Evolutionary conservation across 2,113 vertebrate genomes (phyloP).

Genomic region (Cryptomyrus ogoouensis): DNA sequence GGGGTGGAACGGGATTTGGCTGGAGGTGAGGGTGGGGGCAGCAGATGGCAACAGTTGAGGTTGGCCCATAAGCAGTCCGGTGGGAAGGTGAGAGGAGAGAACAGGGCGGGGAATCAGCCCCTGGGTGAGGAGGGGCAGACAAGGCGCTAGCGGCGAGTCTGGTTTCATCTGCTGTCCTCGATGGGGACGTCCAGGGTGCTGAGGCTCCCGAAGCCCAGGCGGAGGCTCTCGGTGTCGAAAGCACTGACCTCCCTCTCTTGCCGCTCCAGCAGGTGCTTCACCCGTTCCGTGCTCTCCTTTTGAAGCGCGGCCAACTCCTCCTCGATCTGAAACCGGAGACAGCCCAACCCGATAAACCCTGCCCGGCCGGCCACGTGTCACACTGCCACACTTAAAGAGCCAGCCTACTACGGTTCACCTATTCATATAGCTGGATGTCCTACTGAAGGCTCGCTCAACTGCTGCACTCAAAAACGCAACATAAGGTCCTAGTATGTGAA

Average conservation of each 20-base stretch:
- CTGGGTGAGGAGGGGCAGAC: conserved; percentile 33
- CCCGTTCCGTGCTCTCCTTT: conserved; percentile 95
- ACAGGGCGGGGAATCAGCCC: conserved; percentile 39
- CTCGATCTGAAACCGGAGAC: conserved; percentile 72
- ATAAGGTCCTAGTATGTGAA: not conserved
- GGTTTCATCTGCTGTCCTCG: conserved; percentile 97
- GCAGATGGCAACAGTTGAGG: conserved; percentile 66
- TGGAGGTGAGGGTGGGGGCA: conserved; percentile 26
- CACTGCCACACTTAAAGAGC: not conserved
- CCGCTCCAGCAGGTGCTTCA: conserved; percentile 89
- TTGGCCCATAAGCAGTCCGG: conserved; percentile 82
- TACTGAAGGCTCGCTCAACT: not conserved
- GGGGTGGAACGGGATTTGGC: not conserved
- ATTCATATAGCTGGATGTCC: not conserved
- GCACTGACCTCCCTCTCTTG: conserved; percentile 89
- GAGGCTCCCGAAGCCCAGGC: conserved; percentile 91
- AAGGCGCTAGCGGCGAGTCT: conserved; percentile 22
- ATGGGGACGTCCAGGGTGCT: conserved; percentile 88
- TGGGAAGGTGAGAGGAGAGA: conserved; percentile 75
- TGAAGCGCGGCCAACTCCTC: conserved; percentile 96
- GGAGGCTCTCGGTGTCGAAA: conserved; percentile 94
- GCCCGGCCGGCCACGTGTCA: not conserved
- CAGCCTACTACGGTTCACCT: not conserved
- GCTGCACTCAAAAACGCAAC: not conserved
- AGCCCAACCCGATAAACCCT: not conserved